Conservation (phyloP, 2,888 invertebrate genomes). For the Argyresthia albistria region DNA sequence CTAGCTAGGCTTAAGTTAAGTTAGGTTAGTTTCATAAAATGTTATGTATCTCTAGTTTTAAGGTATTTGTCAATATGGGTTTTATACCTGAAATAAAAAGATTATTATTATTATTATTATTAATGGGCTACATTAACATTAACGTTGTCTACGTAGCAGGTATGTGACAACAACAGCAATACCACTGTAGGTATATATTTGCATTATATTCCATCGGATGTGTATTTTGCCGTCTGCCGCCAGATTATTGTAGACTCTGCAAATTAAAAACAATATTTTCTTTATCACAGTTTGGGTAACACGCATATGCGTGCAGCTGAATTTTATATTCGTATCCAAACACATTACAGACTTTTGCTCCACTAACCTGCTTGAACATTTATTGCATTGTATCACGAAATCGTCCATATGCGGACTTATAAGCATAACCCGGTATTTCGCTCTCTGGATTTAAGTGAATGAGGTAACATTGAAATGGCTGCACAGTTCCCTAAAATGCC, state of each 20-base stretch:
- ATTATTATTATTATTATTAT: no score
- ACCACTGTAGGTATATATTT: no score
- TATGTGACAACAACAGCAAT: no score
- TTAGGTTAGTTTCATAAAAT: no score
- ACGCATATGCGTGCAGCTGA: conserved; percentile 51
- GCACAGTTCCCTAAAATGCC: neutral
- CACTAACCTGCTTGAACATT: conserved; percentile 44
- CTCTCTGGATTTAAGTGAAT: conserved; percentile 15
- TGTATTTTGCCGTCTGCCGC: no score
- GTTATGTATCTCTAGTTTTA: no score
- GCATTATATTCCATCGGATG: neutral
- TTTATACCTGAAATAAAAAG: no score
- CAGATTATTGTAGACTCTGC: neutral
- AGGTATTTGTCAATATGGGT: no score
- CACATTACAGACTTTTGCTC: conserved; percentile 46
- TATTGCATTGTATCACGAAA: conserved; percentile 61
- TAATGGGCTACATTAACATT: no score
- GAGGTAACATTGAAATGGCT: conserved; percentile 23
- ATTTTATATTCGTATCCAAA: conserved; percentile 43
- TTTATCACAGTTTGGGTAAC: conserved; percentile 9
- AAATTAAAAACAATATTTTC: neutral
- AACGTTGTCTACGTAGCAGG: no score
- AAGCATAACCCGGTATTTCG: conserved; percentile 48
- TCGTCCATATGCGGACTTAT: conserved; percentile 61
- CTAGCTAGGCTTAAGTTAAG: no score